Conservation (phyloP, 1,140 invertebrate genomes). For the Anadara kagoshimensis region DNA sequence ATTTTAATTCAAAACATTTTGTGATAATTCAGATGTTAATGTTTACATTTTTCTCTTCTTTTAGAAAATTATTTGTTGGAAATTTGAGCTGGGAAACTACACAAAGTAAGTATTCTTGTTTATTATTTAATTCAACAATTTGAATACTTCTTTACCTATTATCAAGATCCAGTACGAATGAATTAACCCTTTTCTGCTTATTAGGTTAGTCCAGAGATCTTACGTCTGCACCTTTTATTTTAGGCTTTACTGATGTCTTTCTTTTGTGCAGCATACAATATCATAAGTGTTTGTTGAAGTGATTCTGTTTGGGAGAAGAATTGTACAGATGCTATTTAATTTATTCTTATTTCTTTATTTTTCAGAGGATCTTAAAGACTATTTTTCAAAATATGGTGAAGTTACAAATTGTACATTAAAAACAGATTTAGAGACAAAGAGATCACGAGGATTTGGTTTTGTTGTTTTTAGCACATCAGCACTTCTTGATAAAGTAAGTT, state of each 20-base stretch:
- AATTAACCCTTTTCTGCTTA: too few relatives aligned
- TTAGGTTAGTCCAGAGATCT: too few relatives aligned
- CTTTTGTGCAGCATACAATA: background rate
- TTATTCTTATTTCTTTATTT: conserved; percentile 25
- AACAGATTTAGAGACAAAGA: conserved; percentile 97
- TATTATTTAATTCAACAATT: too few relatives aligned
- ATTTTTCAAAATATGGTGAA: conserved; percentile 86
- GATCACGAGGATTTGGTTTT: conserved; percentile 96
- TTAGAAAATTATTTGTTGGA: conserved; percentile 95
- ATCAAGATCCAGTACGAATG: too few relatives aligned
- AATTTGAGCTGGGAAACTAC: conserved; percentile 97
- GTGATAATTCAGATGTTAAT: background rate
- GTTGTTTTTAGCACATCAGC: conserved; percentile 94
- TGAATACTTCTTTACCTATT: too few relatives aligned
- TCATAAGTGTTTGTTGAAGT: background rate
- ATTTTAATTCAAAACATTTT: too few relatives aligned
- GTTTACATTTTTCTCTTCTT: conserved; percentile 56
- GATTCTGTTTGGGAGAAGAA: background rate
- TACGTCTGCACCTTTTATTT: too few relatives aligned
- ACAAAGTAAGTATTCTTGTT: conserved; percentile 78
- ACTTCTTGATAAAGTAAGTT: conserved; percentile 63
- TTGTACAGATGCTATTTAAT: background rate
- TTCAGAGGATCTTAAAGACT: conserved; percentile 75
- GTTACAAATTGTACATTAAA: conserved; percentile 98
- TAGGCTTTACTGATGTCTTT: too few relatives aligned